A percentile compares a stretch with the other conserved stretches of the same genome.
These are phyloP conservation scores for Agrilus biguttatus DNA, from an alignment of 2,888 invertebrate species.

Conservation along the genomic window DNA sequence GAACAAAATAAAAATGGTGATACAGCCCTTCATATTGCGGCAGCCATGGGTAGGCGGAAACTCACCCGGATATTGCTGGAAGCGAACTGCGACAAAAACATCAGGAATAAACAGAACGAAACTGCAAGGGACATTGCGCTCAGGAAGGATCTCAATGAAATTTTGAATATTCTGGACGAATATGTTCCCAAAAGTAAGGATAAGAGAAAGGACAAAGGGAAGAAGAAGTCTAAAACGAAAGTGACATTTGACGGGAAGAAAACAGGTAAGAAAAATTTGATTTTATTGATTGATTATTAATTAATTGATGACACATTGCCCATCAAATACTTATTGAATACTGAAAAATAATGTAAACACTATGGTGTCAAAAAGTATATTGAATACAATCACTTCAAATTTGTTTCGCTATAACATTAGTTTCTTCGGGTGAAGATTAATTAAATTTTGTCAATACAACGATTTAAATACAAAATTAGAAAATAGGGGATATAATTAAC, in stretches of 20 bases:
- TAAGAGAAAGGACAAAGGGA: conserved; percentile 35
- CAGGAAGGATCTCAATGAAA: conserved; percentile 74
- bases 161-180: conserved; percentile 60
- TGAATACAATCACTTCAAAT: too few relatives aligned
- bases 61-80: conserved; percentile 80
- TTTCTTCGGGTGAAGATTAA: too few relatives aligned
- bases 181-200: conserved; percentile 33
- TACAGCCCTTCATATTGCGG: conserved; percentile 84
- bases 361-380: too few relatives aligned
- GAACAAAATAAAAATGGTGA: conserved; percentile 94
- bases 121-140: conserved; percentile 80
- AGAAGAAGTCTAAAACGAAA: conserved; percentile 24
- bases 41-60: conserved; percentile 86
- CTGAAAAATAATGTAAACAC: too few relatives aligned
- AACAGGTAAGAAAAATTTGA: conserved; percentile 2
- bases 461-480: too few relatives aligned
- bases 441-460: too few relatives aligned
- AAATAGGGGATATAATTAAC: too few relatives aligned
- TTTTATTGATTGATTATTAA: too few relatives aligned
- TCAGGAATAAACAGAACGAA: conserved; percentile 77
- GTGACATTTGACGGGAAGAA: conserved; percentile 24
- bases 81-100: conserved; percentile 57
- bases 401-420: too few relatives aligned
- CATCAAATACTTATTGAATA: too few relatives aligned
- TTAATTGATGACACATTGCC: too few relatives aligned